These are phyloP conservation scores for Drosophila recens DNA, from an alignment of 2,888 invertebrate genomes.

Conservation along the genomic window DNA sequence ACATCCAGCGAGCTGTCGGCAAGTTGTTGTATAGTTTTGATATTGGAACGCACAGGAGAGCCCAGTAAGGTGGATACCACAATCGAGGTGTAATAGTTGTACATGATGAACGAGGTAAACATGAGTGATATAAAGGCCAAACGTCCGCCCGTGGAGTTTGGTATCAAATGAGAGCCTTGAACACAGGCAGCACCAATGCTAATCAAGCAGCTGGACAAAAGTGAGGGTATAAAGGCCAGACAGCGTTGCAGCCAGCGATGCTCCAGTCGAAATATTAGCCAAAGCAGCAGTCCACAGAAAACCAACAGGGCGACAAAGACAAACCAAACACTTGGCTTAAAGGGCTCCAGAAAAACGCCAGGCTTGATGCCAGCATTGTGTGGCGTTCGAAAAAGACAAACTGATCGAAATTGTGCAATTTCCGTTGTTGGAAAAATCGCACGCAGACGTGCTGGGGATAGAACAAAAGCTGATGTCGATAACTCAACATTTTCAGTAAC, in stretches of 20 bases:
- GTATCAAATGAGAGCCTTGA: slow-evolving; percentile 86
- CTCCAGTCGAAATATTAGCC: slow-evolving; percentile 82
- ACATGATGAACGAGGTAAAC: slow-evolving; percentile 86
- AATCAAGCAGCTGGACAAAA: slow-evolving; percentile 82
- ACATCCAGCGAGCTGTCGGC: slow-evolving; percentile 86
- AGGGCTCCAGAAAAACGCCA: slow-evolving; percentile 87
- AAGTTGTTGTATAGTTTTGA: slow-evolving; percentile 86
- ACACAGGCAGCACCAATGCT: slow-evolving; percentile 86
- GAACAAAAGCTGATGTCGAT: slow-evolving; percentile 57
- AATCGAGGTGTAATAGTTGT: slow-evolving; percentile 88
- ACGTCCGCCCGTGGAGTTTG: slow-evolving; percentile 85
- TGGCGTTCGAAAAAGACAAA: slow-evolving; percentile 88
- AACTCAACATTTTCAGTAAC: slow-evolving; percentile 71
- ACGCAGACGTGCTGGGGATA: slow-evolving; percentile 58
- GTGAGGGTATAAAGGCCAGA: slow-evolving; percentile 76
- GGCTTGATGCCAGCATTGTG: slow-evolving; percentile 86
- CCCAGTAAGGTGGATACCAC: slow-evolving; percentile 88
- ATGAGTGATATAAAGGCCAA: slow-evolving; percentile 78
- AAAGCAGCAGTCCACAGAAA: slow-evolving; percentile 81
- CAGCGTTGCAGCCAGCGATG: slow-evolving; percentile 52
- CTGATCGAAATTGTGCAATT: slow-evolving; percentile 80
- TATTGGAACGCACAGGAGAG: slow-evolving; percentile 86
- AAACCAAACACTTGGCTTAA: slow-evolving; percentile 87
- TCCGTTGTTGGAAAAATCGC: slow-evolving; percentile 54
- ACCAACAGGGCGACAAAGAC: slow-evolving; percentile 84